These are phyloP conservation scores for Spermophilus dauricus DNA, from an alignment of 2,113 vertebrate species.

Conservation along the genomic window DNA sequence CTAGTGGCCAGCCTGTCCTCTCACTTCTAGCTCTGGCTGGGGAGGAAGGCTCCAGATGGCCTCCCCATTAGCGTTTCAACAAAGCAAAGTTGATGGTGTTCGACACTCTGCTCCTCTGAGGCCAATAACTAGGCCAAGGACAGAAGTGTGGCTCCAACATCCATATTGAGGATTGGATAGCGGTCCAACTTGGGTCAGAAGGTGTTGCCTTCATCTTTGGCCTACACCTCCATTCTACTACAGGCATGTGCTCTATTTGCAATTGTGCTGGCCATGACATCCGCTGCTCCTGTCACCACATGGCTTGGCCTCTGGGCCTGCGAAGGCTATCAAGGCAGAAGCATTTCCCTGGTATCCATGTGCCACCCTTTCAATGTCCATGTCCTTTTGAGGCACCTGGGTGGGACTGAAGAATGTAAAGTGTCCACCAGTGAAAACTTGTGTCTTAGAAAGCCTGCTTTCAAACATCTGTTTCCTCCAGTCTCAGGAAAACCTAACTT, in stretches of 20 bases:
- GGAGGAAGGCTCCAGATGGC: background rate
- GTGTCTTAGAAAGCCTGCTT: background rate
- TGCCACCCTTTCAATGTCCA: background rate
- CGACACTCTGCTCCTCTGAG: background rate
- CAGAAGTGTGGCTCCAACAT: background rate
- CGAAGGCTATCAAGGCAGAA: background rate
- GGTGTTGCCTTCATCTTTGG: background rate
- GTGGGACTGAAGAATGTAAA: background rate
- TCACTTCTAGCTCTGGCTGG: background rate
- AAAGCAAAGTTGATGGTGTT: background rate
- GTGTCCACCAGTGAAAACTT: background rate
- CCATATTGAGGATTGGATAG: background rate
- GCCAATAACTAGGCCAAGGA: background rate
- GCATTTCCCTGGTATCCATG: background rate
- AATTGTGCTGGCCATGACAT: background rate
- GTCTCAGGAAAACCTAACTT: background rate
- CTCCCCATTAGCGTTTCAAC: background rate
- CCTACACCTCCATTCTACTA: background rate
- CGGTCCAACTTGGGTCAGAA: background rate
- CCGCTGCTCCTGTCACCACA: rapidly evolving
- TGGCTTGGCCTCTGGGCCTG: background rate
- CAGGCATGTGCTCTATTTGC: too few species aligned
- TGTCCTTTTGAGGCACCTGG: background rate
- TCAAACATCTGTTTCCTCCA: background rate
- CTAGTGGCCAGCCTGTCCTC: background rate